A percentile compares a stretch with the other conserved stretches of the same genome.
These are phyloP conservation scores for Buteo buteo DNA, from an alignment of 2,113 vertebrate species.

Conservation along the genomic window DNA sequence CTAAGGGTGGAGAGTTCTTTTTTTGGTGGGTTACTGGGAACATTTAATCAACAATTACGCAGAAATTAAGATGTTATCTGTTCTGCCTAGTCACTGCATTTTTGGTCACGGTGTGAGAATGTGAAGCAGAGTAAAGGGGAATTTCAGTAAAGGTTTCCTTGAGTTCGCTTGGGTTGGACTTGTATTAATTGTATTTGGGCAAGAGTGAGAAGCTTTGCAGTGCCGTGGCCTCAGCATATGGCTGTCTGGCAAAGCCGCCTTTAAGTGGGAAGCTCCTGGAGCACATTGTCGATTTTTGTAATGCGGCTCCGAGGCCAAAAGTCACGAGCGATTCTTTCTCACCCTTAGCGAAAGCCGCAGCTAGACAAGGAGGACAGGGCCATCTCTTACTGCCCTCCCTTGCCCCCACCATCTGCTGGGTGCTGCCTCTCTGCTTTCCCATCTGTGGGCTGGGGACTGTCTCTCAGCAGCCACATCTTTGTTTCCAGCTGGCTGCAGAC, in stretches of 20 bases:
- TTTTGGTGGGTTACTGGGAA: background rate
- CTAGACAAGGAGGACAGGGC: background rate
- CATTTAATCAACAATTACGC: background rate
- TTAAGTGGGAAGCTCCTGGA: background rate
- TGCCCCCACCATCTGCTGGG: slow-evolving; percentile 34
- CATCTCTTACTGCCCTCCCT: background rate
- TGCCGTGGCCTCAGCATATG: background rate
- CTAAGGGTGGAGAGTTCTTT: background rate
- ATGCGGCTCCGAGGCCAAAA: background rate
- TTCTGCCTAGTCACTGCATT: background rate
- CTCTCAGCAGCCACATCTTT: background rate
- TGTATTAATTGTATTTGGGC: background rate
- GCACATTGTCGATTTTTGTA: background rate
- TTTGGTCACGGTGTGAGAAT: background rate
- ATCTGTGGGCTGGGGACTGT: background rate
- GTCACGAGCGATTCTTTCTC: background rate
- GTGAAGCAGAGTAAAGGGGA: background rate
- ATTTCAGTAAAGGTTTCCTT: background rate
- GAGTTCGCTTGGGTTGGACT: background rate
- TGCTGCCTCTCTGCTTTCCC: slow-evolving; percentile 1
- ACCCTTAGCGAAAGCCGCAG: background rate
- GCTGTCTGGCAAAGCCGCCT: background rate
- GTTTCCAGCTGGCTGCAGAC: slow-evolving; percentile 20
- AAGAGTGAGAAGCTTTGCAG: background rate
- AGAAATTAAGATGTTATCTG: background rate